phyloP scores from a whole-genome alignment of 92 coral and sea anemone genomes.

The Zoanthus gigantus region DNA sequence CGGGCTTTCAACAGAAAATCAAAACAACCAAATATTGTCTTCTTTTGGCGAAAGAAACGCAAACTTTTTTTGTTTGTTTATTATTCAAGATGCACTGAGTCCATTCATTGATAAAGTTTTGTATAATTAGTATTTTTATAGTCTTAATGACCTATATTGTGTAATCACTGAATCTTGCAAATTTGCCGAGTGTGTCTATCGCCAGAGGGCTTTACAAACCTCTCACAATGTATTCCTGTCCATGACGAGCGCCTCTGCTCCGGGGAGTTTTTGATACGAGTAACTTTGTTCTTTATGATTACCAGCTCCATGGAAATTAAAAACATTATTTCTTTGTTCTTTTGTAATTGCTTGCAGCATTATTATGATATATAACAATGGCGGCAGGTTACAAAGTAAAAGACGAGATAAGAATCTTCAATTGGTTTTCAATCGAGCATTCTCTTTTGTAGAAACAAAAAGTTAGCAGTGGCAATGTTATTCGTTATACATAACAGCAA shows the following conservation, averaged over 20 bases:
- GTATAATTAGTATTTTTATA: constrained; percentile 10
- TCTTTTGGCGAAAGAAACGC: not conserved
- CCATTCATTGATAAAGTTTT: constrained; percentile 10
- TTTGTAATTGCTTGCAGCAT: constrained; percentile 39
- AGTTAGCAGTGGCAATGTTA: not conserved
- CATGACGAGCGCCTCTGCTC: not conserved
- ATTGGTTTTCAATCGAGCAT: not conserved
- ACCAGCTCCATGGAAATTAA: constrained; percentile 8
- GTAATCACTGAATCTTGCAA: not conserved
- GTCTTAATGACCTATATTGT: not conserved
- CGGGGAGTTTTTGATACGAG: not conserved
- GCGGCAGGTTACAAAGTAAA: constrained; percentile 20
- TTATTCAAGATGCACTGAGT: not conserved
- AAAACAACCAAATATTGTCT: not conserved
- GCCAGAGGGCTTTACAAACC: not conserved
- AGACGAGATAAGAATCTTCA: not conserved
- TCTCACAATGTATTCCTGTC: not conserved
- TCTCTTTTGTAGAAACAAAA: not conserved
- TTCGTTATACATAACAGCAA: not conserved
- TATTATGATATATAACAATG: constrained; percentile 26
- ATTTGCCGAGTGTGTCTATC: not conserved
- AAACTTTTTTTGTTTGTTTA: not conserved
- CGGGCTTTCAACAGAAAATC: not conserved
- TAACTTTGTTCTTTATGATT: constrained; percentile 12
- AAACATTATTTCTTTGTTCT: constrained; percentile 28